Conservation (phyloP, 37 sponge, comb jelly and placozoan species). For the Agelas oroides region DNA sequence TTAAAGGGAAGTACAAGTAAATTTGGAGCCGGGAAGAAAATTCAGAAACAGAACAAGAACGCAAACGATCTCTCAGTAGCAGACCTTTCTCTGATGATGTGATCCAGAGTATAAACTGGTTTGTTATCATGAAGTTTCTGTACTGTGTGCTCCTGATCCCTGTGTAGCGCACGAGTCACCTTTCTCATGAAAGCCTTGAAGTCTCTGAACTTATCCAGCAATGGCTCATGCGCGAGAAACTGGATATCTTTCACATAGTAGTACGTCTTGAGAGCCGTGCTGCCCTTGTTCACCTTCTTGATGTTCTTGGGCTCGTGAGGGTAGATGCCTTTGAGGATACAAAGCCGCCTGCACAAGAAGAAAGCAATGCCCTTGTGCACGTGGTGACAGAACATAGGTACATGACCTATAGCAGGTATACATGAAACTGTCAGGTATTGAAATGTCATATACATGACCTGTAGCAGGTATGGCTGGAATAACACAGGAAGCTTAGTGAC, state of each 20-base stretch:
- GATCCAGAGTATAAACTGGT: slow-evolving; percentile 92
- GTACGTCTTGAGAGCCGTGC: slow-evolving; percentile 91
- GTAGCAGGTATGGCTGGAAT: no score
- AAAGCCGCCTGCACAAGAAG: slow-evolving; percentile 76
- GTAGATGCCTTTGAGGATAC: slow-evolving; percentile 98
- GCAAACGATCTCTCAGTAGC: background rate
- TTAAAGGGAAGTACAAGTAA: no score
- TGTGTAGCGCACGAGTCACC: slow-evolving; percentile 81
- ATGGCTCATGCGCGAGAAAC: slow-evolving; percentile 95
- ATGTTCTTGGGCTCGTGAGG: slow-evolving; percentile 94
- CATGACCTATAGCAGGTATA: no score
- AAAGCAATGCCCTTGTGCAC: no score
- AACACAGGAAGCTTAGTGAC: no score
- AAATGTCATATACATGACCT: no score
- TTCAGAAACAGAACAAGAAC: background rate
- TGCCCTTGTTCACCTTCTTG: slow-evolving; percentile 90
- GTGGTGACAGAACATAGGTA: no score
- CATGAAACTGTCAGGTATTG: no score
- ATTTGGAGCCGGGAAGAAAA: no score
- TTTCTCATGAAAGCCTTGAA: slow-evolving; percentile 91
- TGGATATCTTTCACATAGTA: slow-evolving; percentile 97
- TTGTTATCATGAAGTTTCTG: slow-evolving; percentile 81
- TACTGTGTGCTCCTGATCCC: slow-evolving; percentile 77
- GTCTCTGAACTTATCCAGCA: slow-evolving; percentile 91
- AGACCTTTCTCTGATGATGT: slow-evolving; percentile 92